Evolutionary conservation across 2,113 vertebrate species (phyloP).

Genomic region (Phodopus roborovskii): DNA sequence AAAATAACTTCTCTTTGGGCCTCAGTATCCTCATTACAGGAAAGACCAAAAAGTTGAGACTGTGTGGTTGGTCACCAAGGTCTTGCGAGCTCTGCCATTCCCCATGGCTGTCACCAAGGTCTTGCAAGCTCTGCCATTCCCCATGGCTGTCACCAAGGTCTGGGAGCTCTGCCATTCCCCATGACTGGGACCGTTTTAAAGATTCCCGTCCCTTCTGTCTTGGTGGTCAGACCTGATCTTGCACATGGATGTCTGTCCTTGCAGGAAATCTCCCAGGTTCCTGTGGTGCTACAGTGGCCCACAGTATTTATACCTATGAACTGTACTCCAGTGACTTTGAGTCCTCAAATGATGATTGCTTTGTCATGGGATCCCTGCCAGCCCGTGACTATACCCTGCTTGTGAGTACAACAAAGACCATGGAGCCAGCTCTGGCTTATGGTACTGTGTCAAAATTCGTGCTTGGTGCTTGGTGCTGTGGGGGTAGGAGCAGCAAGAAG

Average conservation of each 20-base stretch:
- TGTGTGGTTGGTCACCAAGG: background rate
- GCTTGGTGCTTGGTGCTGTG: background rate
- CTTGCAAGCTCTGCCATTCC: too few species aligned
- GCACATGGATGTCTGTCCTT: background rate
- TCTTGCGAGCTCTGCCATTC: background rate
- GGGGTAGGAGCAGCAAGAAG: background rate
- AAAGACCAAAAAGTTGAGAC: background rate
- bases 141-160: too few species aligned
- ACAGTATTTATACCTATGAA: background rate
- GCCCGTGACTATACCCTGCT: background rate
- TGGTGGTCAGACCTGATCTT: background rate
- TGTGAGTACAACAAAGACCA: conserved; percentile 30
- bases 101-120: background rate
- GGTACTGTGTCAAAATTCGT: background rate
- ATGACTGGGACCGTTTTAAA: too few species aligned
- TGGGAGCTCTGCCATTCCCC: too few species aligned
- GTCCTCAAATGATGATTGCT: background rate
- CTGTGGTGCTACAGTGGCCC: background rate
- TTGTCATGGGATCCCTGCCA: background rate
- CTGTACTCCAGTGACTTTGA: background rate
- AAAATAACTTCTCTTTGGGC: background rate
- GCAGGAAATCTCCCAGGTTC: conserved; percentile 18
- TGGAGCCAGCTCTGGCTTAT: background rate
- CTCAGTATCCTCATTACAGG: background rate
- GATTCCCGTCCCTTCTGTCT: background rate